Conservation (phyloP, 2,888 invertebrate species). For the Amphimallon solstitiale region DNA sequence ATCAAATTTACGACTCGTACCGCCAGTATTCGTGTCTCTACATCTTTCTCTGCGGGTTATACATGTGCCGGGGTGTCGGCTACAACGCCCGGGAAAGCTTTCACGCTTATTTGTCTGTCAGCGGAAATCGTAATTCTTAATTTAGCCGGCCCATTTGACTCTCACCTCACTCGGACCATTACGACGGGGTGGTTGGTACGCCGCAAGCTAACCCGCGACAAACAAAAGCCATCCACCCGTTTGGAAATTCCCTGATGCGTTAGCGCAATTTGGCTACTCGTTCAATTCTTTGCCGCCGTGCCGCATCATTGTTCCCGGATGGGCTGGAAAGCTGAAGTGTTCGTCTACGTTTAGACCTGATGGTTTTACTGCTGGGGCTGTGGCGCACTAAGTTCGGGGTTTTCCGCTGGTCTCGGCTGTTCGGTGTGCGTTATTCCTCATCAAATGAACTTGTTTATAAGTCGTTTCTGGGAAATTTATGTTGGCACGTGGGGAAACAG, state of each 20-base stretch:
- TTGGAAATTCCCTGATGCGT: conserved; percentile 53
- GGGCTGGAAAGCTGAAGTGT: conserved; percentile 59
- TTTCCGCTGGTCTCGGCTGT: neutral
- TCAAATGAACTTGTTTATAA: conserved; percentile 31
- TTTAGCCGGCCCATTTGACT: conserved; percentile 62
- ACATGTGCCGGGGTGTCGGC: conserved; percentile 42
- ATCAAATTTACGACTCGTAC: conserved; percentile 60
- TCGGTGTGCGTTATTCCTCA: conserved; percentile 27
- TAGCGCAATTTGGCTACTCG: conserved; percentile 56
- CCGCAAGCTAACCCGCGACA: conserved; percentile 53
- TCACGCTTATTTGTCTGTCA: conserved; percentile 63
- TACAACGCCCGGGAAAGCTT: conserved; percentile 47
- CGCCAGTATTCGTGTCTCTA: conserved; percentile 52
- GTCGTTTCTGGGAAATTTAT: conserved; percentile 20
- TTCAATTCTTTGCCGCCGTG: conserved; percentile 54
- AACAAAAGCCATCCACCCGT: conserved; percentile 52
- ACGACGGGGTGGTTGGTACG: conserved; percentile 52
- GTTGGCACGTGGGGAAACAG: conserved; percentile 3
- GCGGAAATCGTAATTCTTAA: conserved; percentile 62
- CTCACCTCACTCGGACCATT: conserved; percentile 60
- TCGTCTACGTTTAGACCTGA: conserved; percentile 53
- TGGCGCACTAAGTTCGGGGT: no score
- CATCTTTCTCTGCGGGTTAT: conserved; percentile 50
- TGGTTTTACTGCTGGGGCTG: conserved; percentile 10
- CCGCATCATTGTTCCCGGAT: conserved; percentile 56